Percentiles rank a stretch among this genome's conserved stretches.
These are phyloP conservation scores for Acromyrmex heyeri DNA, from an alignment of 1,140 invertebrate genomes.

Conservation along the genomic window DNA sequence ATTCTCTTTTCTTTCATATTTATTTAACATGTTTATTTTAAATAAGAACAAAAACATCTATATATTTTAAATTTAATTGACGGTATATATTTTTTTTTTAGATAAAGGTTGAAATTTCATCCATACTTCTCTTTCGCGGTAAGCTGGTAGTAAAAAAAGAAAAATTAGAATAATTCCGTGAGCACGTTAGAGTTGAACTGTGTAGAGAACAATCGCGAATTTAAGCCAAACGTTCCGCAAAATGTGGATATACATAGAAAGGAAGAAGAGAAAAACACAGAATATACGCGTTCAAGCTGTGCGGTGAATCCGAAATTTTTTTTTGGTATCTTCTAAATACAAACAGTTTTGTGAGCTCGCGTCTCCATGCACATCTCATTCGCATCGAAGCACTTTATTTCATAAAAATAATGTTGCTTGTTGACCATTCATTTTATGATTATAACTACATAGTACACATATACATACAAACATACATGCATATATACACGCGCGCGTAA, in stretches of 20 bases:
- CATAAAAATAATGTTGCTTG: conserved; percentile 40
- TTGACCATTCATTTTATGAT: conserved; percentile 31
- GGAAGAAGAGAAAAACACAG: neutral
- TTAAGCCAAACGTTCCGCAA: neutral
- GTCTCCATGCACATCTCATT: conserved; percentile 45
- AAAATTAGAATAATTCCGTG: neutral
- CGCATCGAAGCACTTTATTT: conserved; percentile 32
- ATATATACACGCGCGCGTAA: neutral
- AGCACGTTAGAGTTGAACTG: neutral
- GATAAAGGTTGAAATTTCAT: neutral
- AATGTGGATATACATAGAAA: neutral
- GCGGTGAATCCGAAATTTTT: conserved; percentile 60
- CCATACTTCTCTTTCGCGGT: neutral
- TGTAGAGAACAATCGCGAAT: conserved; percentile 8
- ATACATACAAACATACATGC: conserved; percentile 9
- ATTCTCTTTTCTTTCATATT: conserved; percentile 50
- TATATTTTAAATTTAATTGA: conserved; percentile 11
- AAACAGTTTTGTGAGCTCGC: conserved; percentile 36
- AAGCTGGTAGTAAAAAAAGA: neutral
- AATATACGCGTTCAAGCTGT: conserved; percentile 63
- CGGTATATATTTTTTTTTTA: neutral
- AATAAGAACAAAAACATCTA: conserved; percentile 17
- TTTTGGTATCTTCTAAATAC: conserved; percentile 37
- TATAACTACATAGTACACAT: conserved; percentile 29
- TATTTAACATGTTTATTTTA: neutral